Evolutionary conservation across 2,797 vertebrate species (phyloP).

Genomic region (Molossus molossus): DNA sequence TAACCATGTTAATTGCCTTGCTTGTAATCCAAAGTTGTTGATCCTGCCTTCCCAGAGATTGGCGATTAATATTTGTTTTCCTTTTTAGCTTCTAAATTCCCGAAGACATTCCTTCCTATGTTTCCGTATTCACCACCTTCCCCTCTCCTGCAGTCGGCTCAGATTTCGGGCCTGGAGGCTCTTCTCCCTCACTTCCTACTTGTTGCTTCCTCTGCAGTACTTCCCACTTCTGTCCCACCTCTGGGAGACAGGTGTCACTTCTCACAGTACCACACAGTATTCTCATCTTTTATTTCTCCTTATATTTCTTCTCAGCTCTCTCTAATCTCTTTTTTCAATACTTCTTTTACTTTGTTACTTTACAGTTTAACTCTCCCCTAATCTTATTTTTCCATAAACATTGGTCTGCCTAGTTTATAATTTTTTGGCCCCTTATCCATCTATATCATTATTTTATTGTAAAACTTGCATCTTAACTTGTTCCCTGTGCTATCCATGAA

Average conservation of each 20-base stretch:
- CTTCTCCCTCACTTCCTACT: constrained; percentile 50
- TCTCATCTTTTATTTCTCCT: background rate
- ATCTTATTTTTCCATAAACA: background rate
- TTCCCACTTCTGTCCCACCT: constrained; percentile 55
- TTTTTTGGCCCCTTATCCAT: background rate
- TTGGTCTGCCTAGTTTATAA: background rate
- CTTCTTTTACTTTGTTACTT: constrained; percentile 50
- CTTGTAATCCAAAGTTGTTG: constrained; percentile 44
- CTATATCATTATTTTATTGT: constrained; percentile 1
- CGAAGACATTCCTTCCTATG: constrained; percentile 41
- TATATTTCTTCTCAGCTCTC: background rate
- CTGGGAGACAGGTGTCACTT: constrained; percentile 63
- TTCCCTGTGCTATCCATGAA: background rate
- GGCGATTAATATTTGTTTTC: constrained; percentile 38
- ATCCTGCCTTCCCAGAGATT: constrained; percentile 36
- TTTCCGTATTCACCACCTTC: constrained; percentile 27
- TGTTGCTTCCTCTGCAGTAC: constrained; percentile 10
- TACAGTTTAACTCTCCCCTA: background rate
- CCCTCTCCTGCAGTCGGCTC: constrained; percentile 15
- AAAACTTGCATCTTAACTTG: constrained; percentile 62
- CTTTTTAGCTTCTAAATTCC: constrained; percentile 45
- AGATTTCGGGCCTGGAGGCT: constrained; percentile 70
- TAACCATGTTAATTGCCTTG: constrained; percentile 13
- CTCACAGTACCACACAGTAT: constrained; percentile 35
- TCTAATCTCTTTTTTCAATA: background rate